Base-by-base conservation (phyloP, 2,797 vertebrate species). In the Halcyon smyrnensis region DNA sequence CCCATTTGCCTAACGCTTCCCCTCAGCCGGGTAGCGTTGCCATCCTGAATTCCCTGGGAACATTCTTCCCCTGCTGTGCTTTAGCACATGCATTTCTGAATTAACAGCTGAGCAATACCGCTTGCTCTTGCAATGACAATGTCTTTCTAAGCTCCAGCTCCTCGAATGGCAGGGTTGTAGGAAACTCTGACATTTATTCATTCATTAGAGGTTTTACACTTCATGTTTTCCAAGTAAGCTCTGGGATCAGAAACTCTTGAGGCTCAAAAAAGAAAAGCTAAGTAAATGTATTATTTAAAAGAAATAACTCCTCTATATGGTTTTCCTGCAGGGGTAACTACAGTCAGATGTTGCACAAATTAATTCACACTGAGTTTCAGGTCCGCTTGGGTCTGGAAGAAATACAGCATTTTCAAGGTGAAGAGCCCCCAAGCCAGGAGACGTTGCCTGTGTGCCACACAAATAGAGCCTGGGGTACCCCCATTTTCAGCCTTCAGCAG, bases 351-450 rank as follows among this genome's bases (percentile, higher is more conserved):
- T 15, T 30, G 41, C 20, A 53, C 23, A 63, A 32, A 87, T 45
- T 50, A 20, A 16, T 71, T 67, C n/a, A 46, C 32, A 5, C 19
- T 34, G 51, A 41, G 13, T 57, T 78, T 62, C 36, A 63, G 20
- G n/a, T 51, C 70, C 59, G 36, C 48, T 43, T 37, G 17, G 10
- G 19, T 56, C 45, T 60, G 24, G 17, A 68, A 75, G 53, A 85
- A 82, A 64, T 5, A 23, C 12, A 59, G 20, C 39, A 19, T 64
- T 87, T 84, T 37, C 45, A 48, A 63, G 57, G 7, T 0, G 0
- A 89, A 56, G 41, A 73, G 37, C 1, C 8, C 15, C 16, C 14
- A n/a, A 0, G 11, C 11, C 32, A 32, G 34, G 21, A 53, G 43
- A 51, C 17, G 17, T 13, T 57, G 37, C 12, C 12, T 8, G 16